phyloP scores from a whole-genome alignment of 2,113 vertebrate species.

The Spermophilus dauricus region DNA sequence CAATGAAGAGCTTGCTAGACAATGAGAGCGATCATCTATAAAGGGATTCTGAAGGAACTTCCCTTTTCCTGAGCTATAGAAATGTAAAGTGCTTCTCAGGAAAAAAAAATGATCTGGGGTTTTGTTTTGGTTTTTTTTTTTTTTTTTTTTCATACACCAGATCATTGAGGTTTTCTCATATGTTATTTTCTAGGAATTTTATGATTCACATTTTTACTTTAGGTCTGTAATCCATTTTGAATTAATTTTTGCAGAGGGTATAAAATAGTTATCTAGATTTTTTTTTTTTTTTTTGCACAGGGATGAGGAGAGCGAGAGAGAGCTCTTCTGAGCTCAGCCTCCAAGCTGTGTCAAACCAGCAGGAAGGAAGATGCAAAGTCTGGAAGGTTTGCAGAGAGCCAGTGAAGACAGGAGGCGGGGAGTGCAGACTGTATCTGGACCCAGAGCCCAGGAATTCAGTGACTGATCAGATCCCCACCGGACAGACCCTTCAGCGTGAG shows the following conservation, averaged over 20 bases:
- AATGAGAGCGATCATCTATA: slow-evolving; percentile 87
- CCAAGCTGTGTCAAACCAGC: neutral
- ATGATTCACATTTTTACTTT: too few species aligned
- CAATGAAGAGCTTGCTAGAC: slow-evolving; percentile 88
- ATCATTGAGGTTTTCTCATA: too few species aligned
- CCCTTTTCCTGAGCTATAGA: slow-evolving; percentile 81
- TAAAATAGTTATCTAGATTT: too few species aligned
- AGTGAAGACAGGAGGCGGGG: too few species aligned
- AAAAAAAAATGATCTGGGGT: slow-evolving; percentile 63
- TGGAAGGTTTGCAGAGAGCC: neutral
- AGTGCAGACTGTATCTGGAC: neutral
- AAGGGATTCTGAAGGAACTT: slow-evolving; percentile 85
- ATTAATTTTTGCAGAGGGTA: too few species aligned
- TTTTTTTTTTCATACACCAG: neutral
- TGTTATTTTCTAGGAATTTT: too few species aligned
- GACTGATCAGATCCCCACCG: neutral
- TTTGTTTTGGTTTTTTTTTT: neutral
- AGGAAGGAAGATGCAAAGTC: slow-evolving; percentile 18
- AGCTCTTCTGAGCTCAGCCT: neutral
- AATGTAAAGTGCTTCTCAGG: slow-evolving; percentile 82
- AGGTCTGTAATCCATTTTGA: too few species aligned
- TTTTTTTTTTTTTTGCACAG: neutral
- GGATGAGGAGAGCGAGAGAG: neutral
- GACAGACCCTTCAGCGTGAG: neutral
- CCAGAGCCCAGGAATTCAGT: neutral